phyloP scores from a whole-genome alignment of 2,888 invertebrate genomes.

The Yponomeuta sedellus region DNA sequence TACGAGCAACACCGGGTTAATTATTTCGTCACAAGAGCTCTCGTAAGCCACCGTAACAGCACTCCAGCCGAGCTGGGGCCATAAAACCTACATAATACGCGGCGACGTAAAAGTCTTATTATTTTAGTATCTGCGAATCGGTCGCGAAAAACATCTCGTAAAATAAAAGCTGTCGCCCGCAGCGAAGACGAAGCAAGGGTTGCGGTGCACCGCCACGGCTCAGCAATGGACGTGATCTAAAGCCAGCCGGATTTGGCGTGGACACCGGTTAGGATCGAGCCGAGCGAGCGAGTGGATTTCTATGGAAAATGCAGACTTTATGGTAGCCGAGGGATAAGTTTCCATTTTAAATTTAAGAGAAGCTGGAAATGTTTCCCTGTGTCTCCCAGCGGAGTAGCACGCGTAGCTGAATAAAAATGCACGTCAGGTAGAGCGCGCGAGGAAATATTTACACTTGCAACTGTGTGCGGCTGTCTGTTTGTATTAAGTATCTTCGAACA shows the following conservation, averaged over 20 bases:
- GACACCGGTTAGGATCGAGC: constrained; percentile 68
- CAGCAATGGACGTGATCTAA: constrained; percentile 54
- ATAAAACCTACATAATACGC: constrained; percentile 73
- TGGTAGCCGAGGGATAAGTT: constrained; percentile 72
- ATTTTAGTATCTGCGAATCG: constrained; percentile 74
- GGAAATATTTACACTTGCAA: constrained; percentile 55
- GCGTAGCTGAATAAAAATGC: constrained; percentile 66
- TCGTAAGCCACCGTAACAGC: constrained; percentile 70
- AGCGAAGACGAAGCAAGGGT: constrained; percentile 33
- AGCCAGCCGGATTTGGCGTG: constrained; percentile 68
- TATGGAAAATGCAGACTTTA: constrained; percentile 75
- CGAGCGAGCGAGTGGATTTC: constrained; percentile 64
- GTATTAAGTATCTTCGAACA: constrained; percentile 14
- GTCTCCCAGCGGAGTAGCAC: constrained; percentile 52
- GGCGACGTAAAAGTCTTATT: constrained; percentile 73
- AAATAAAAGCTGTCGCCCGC: constrained; percentile 64
- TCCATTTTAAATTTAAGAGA: constrained; percentile 74
- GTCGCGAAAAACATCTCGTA: constrained; percentile 70
- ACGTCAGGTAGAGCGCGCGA: constrained; percentile 53
- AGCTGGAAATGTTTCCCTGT: constrained; percentile 66
- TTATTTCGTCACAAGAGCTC: constrained; percentile 72
- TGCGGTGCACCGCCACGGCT: constrained; percentile 27
- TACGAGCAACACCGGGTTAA: constrained; percentile 64
- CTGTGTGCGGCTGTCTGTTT: constrained; percentile 10
- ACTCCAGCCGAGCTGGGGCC: constrained; percentile 63